A percentile compares a stretch with the other conserved stretches of the same genome.
phyloP scores from a whole-genome alignment of 2,797 vertebrate genomes.

The Serranus cabrilla region DNA sequence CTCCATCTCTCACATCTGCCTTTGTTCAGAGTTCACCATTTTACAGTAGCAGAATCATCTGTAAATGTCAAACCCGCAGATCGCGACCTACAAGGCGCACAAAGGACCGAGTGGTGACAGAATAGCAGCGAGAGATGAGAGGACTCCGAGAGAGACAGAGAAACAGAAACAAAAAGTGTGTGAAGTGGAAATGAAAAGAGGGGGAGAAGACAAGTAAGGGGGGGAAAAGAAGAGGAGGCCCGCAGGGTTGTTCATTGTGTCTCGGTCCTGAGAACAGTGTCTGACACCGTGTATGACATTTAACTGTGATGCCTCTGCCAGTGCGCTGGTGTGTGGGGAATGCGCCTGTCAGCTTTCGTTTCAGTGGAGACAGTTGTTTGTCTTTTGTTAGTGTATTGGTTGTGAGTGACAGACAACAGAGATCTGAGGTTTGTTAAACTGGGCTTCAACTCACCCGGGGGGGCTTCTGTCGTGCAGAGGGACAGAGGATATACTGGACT shows the following conservation, averaged over 20 bases:
- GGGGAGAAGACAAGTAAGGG: conserved; percentile 43
- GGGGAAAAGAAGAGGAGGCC: conserved; percentile 55
- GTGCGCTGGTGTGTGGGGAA: conserved; percentile 65
- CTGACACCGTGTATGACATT: conserved; percentile 78
- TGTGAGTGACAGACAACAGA: conserved; percentile 76
- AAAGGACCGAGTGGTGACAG: conserved; percentile 33
- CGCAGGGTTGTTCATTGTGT: conserved; percentile 74
- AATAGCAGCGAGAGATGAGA: conserved; percentile 42
- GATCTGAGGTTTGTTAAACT: conserved; percentile 65
- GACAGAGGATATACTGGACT: background rate
- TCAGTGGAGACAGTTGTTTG: conserved; percentile 67
- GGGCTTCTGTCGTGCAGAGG: conserved; percentile 6
- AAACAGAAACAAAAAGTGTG: conserved; percentile 37
- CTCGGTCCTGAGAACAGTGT: conserved; percentile 70
- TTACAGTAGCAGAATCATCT: conserved; percentile 47
- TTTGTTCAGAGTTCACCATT: conserved; percentile 72
- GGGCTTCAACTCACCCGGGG: conserved; percentile 44
- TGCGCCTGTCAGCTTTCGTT: conserved; percentile 71
- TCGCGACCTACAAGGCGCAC: conserved; percentile 41
- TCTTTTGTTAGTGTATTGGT: conserved; percentile 72
- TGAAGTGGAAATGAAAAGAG: conserved; percentile 50
- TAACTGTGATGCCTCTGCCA: conserved; percentile 73
- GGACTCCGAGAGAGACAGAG: conserved; percentile 28
- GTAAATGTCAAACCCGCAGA: conserved; percentile 55
- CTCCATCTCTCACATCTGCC: conserved; percentile 43